phyloP scores from a whole-genome alignment of 2,888 invertebrate species.

The Choristoneura rosaceana region DNA sequence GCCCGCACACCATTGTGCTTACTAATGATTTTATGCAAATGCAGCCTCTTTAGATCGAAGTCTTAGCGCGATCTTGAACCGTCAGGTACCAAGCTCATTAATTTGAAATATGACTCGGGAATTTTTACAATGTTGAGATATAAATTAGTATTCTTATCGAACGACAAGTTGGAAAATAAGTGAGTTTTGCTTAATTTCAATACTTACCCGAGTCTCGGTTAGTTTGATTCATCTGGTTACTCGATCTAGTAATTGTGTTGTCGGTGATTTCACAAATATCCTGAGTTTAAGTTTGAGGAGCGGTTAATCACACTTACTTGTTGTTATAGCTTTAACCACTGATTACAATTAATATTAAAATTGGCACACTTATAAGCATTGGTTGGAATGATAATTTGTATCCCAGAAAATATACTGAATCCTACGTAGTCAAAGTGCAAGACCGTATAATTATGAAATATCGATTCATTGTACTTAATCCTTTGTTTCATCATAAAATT shows the following conservation, averaged over 20 bases:
- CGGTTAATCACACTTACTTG: too few relatives aligned
- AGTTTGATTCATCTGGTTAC: not conserved
- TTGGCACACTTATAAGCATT: too few relatives aligned
- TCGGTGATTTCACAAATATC: too few relatives aligned
- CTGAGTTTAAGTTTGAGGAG: too few relatives aligned
- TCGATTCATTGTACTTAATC: too few relatives aligned
- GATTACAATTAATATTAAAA: too few relatives aligned
- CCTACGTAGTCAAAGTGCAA: too few relatives aligned
- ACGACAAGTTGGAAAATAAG: constrained; percentile 55
- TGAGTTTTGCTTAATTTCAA: constrained; percentile 45
- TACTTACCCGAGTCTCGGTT: not conserved
- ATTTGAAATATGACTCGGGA: constrained; percentile 82
- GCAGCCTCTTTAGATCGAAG: constrained; percentile 85
- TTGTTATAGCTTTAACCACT: too few relatives aligned
- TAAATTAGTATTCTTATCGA: constrained; percentile 72
- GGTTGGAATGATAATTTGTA: too few relatives aligned
- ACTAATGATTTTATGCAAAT: constrained; percentile 86
- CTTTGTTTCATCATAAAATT: too few relatives aligned
- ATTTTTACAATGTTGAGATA: constrained; percentile 69
- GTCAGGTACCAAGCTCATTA: constrained; percentile 84
- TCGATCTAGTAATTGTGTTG: not conserved
- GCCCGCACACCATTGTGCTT: constrained; percentile 84
- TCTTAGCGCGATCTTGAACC: constrained; percentile 85
- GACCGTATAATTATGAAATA: too few relatives aligned
- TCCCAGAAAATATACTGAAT: too few relatives aligned